Evolutionary conservation across 2,113 vertebrate genomes (phyloP).

Genomic region (Oxyruncus cristatus): DNA sequence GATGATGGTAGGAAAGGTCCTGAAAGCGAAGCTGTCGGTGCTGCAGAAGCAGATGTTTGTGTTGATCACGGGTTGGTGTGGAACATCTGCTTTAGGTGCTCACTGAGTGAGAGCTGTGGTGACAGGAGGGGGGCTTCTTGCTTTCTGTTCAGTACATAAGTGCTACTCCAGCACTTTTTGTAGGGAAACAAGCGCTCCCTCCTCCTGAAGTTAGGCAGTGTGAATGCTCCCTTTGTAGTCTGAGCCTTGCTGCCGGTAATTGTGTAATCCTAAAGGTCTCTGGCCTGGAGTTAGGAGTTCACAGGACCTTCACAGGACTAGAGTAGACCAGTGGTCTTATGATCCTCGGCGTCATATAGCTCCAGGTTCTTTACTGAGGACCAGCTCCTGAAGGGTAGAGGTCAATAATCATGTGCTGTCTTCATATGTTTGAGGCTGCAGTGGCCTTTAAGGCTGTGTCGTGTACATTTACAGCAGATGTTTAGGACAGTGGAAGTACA

Average conservation of each 20-base stretch:
- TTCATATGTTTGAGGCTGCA: not conserved
- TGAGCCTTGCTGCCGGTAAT: not conserved
- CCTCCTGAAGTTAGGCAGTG: not conserved
- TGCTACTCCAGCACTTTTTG: not conserved
- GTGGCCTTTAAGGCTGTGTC: not conserved
- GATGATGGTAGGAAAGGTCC: not conserved
- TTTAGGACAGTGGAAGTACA: not conserved
- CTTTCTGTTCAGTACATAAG: not conserved
- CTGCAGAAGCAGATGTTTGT: not conserved
- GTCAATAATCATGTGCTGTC: not conserved
- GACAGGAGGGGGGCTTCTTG: not conserved
- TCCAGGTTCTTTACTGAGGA: not conserved
- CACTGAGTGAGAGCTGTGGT: not conserved
- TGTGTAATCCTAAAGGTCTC: conserved; percentile 1
- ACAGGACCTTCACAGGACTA: not conserved
- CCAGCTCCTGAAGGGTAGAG: not conserved
- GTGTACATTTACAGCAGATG: not conserved
- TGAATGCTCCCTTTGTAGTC: conserved; percentile 19
- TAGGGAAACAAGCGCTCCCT: not conserved
- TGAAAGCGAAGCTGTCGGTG: not conserved
- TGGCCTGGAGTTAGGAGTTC: not conserved
- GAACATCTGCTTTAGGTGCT: not conserved
- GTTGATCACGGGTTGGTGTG: not conserved
- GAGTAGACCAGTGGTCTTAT: not conserved
- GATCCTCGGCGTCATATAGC: not conserved